A percentile compares a stretch with the other conserved stretches of the same genome.
phyloP scores from a whole-genome alignment of 2,113 vertebrate genomes.

The Cephalopterus ornatus region DNA sequence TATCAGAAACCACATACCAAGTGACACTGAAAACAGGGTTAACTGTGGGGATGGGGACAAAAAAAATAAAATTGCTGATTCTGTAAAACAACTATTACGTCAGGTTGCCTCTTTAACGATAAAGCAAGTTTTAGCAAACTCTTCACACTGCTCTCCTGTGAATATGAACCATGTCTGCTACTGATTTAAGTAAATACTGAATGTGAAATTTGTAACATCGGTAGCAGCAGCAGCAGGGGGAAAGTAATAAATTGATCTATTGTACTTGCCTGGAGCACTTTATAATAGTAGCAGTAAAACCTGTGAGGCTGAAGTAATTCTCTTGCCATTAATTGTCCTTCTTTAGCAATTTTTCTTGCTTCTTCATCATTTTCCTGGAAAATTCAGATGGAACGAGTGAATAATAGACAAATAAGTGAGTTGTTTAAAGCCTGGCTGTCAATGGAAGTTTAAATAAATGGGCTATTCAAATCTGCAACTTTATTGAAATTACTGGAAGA shows the following conservation, averaged over 20 bases:
- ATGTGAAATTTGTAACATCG: background rate
- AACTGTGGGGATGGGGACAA: background rate
- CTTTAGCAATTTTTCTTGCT: conserved; percentile 78
- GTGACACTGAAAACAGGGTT: background rate
- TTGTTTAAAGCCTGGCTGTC: background rate
- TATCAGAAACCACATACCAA: background rate
- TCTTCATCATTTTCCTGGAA: conserved; percentile 82
- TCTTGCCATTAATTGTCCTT: conserved; percentile 78
- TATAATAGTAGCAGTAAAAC: conserved; percentile 91
- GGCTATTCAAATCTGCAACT: background rate
- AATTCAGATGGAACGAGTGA: background rate
- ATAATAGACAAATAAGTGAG: background rate
- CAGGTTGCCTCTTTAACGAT: background rate
- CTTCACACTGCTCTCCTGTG: background rate
- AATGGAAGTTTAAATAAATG: background rate
- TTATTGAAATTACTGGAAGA: background rate
- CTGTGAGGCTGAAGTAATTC: conserved; percentile 85
- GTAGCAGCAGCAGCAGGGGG: background rate
- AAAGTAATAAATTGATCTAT: background rate
- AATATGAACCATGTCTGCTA: background rate
- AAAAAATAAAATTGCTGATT: background rate
- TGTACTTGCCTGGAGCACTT: conserved; percentile 74
- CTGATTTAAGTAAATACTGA: background rate
- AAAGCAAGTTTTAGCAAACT: background rate
- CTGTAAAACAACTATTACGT: background rate